phyloP scores from a whole-genome alignment of 2,113 vertebrate genomes.

The Agelaius phoeniceus region DNA sequence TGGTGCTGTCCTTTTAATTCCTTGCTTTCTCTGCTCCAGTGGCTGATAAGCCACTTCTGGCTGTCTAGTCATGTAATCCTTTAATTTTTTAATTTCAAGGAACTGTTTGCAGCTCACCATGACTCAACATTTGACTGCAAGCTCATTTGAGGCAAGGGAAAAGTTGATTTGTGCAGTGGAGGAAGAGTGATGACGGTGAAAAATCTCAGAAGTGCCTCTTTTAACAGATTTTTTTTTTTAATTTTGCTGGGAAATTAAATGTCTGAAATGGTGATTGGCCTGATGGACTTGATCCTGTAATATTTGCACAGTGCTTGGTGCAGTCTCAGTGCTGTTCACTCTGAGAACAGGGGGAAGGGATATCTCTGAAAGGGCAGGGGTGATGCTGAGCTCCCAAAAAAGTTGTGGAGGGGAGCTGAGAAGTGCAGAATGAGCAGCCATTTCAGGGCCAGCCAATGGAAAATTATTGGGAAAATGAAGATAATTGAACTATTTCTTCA shows the following conservation, averaged over 20 bases:
- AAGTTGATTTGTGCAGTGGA: not conserved
- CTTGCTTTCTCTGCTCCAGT: not conserved
- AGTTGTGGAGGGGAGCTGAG: not conserved
- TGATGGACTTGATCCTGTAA: not conserved
- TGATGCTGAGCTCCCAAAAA: not conserved
- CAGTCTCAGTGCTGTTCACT: not conserved
- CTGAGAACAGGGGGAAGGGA: not conserved
- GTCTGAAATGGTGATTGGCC: not conserved
- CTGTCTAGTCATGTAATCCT: not conserved
- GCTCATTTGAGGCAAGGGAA: not conserved
- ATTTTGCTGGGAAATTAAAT: not conserved
- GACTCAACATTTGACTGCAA: not conserved
- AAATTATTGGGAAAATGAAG: not conserved
- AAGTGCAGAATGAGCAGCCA: not conserved
- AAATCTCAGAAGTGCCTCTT: not conserved
- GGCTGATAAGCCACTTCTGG: not conserved
- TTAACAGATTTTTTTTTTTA: not conserved
- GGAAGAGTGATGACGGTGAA: not conserved
- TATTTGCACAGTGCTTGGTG: not conserved
- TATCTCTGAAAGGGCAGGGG: fast-evolving
- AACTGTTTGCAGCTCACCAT: not conserved
- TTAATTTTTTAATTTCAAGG: constrained; percentile 13
- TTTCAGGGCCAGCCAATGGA: not conserved
- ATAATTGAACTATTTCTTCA: not conserved
- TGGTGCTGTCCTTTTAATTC: not conserved